Base-by-base conservation (phyloP, 1,140 invertebrate species). In the Apis laboriosa region DNA sequence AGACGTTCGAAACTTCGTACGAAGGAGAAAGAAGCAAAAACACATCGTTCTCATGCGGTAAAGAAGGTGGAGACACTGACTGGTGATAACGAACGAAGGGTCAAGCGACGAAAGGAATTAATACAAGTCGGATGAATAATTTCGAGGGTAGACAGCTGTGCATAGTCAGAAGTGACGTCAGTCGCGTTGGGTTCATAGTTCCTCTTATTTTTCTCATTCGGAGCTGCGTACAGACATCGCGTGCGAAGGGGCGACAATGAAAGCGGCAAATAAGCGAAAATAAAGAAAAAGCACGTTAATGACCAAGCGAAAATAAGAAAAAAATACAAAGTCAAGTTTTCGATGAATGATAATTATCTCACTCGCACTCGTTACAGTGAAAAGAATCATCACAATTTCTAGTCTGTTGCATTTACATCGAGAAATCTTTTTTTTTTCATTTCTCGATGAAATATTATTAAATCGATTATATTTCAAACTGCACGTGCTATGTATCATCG, bases 1-100 rank as follows among this genome's bases (percentile, higher is more conserved):
- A 91, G 92, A 92, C 89, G 88, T 84, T 85, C 90, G 80, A 91
- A 86, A 76, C 71, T 78, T 68, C 88, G 87, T 73, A 83, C 86
- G 64, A 91, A 86, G 80, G 75, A 56, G 61, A 86, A 80, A 80
- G 63, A 58, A 74, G 53, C 34, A 70, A 43, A 43, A 43, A n/a
- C 49, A 9, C 56, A 15, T 77, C 49, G 74, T 83, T 83, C 68
- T 28, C 64, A 66, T 66, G 73, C 56, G n/a, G 75, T 63, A 77
- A 81, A 60, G 76, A 83, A 80, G 84, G 70, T 70, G 71, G 82
- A 78, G 63, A 77, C 67, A 78, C 56, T 77, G 66, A 21, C 49
- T 43, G 74, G 51, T 83, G 80, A 58, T 63, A 71, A 83, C 55
- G 66, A 83, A 63, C 55, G 49, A 70, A 83, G 68, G 80, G 84